These are phyloP conservation scores for Brienomyrus longianalis DNA, from an alignment of 2,113 vertebrate genomes.

Conservation along the genomic window DNA sequence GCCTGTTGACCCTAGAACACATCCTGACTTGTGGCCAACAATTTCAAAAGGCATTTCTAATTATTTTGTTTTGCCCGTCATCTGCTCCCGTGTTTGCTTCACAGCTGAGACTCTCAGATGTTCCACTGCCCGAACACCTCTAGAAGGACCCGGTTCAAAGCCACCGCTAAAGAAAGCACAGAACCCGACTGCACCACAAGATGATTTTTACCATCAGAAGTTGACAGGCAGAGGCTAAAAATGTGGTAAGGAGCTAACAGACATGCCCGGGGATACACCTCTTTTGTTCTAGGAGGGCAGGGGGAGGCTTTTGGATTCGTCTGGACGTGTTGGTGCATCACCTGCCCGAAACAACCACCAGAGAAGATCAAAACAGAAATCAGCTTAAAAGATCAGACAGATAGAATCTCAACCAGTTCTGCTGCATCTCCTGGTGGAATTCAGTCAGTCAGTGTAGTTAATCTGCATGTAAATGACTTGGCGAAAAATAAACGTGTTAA, in stretches of 20 bases:
- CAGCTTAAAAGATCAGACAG: slow-evolving; percentile 11
- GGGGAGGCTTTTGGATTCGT: not conserved
- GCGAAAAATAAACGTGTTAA: not conserved
- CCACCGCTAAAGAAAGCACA: not conserved
- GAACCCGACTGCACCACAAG: not conserved
- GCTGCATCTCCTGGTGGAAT: not conserved
- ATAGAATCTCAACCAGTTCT: not conserved
- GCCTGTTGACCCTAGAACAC: not conserved
- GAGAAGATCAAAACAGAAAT: slow-evolving; percentile 2
- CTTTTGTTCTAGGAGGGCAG: not conserved
- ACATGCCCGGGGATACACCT: not conserved
- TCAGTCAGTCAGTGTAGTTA: not conserved
- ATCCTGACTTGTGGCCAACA: not conserved
- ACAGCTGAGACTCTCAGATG: not conserved
- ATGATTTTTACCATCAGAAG: not conserved
- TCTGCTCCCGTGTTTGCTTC: not conserved
- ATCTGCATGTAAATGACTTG: not conserved
- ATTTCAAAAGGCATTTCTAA: not conserved
- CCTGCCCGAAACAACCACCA: not conserved
- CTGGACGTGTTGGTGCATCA: not conserved
- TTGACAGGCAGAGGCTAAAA: not conserved
- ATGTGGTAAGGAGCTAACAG: not conserved
- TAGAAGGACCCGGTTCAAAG: not conserved
- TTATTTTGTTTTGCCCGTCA: not conserved
- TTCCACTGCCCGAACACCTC: not conserved